Conservation (phyloP, 2,888 invertebrate species). For the Rhagonycha fulva region DNA sequence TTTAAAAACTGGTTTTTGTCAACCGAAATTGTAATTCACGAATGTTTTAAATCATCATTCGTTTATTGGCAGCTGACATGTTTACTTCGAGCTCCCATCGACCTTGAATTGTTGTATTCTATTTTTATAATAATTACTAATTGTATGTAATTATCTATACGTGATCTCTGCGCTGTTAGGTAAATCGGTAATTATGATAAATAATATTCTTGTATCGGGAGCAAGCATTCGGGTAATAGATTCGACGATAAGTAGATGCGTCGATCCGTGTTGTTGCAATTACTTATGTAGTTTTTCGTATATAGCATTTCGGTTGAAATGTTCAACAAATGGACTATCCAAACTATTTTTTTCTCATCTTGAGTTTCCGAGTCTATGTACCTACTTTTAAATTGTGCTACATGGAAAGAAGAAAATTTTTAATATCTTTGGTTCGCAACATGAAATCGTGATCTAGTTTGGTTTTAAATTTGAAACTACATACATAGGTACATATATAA, state of each 20-base stretch:
- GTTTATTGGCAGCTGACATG: conserved; percentile 17
- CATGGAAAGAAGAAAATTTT: not conserved
- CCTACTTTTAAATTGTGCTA: too few species aligned
- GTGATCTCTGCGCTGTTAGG: not conserved
- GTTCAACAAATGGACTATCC: too few species aligned
- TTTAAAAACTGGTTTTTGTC: too few species aligned
- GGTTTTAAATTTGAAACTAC: not conserved
- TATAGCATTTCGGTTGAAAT: not conserved
- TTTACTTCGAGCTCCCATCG: conserved; percentile 1
- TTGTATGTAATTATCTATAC: conserved; percentile 7
- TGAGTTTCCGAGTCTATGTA: too few species aligned
- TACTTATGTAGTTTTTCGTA: not conserved
- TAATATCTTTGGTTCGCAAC: not conserved
- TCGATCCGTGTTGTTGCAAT: not conserved
- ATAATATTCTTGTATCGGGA: not conserved
- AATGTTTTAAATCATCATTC: conserved; percentile 14
- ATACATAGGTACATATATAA: too few species aligned
- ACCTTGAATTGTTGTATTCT: conserved; percentile 15
- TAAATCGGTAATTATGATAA: not conserved
- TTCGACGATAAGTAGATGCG: not conserved
- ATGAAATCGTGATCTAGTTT: too few species aligned
- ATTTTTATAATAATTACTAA: conserved; percentile 11
- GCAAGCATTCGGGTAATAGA: not conserved
- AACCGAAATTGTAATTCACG: too few species aligned
- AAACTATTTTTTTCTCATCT: too few species aligned